Base-by-base conservation (phyloP, 2,113 vertebrate species). In the Tapirus terrestris region DNA sequence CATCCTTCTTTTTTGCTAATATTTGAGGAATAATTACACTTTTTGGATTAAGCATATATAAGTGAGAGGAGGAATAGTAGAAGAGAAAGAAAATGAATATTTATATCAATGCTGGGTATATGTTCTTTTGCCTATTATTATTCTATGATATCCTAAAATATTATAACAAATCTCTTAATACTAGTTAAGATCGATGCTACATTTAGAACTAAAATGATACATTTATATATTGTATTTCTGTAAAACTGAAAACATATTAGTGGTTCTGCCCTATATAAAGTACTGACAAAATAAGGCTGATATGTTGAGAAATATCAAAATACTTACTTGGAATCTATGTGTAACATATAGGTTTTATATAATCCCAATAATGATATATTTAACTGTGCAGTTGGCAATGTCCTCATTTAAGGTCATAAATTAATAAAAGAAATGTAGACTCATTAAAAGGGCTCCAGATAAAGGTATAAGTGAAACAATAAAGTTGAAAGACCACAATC, bases 281-380 rank as follows among this genome's bases (percentile, higher is more conserved):
- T 93, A 95, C 51, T 97, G 90, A 88, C 68, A 98, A 92, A 98
- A 97, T 93, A 51, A 97, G 83, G 95, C 83, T 96, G 76, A 97
- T 97, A 95, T n/a, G 97, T 73, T 53, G 53, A 97, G 92, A 92
- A 97, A 31, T 94, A 96, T 91, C 91, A 92, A 96, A 98, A 96
- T 92, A 97, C 97, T 45, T 11, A 65, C 76, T 94, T 97, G 65
- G 92, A 90, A 89, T 39, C 65, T 97, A 88, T 96, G 51, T 95
- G 89, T 61, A 94, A 81, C 11, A 82, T 80, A 61, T 70, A 95
- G 73, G 72, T 51, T 94, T 96, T 95, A 67, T 91, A 61, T 93
- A 39, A 67, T 79, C 0, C 39, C 36, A 96, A 86, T 56, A 60
- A 72, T 67, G 9, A 27, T 31, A 6, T 31, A 2, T 73, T 94